phyloP scores from a whole-genome alignment of 2,888 invertebrate genomes.

The Phytoseiulus persimilis region DNA sequence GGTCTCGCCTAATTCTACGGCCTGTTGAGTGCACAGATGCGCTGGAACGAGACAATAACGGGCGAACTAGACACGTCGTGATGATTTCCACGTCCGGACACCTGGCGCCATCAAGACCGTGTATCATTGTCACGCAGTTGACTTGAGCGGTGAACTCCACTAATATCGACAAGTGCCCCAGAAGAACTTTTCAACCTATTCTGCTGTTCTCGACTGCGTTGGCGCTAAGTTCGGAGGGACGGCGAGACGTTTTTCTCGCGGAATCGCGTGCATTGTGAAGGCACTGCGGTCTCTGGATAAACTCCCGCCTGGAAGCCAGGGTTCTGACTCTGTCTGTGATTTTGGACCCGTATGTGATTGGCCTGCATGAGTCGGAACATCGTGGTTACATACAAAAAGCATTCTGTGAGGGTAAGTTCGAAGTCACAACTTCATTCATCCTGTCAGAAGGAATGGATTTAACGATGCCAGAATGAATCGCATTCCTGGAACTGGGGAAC shows the following conservation, averaged over 20 bases:
- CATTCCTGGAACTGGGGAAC: too few relatives aligned
- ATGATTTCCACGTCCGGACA: neutral
- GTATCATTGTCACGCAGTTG: neutral
- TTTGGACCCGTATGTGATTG: neutral
- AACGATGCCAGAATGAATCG: too few relatives aligned
- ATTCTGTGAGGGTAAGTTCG: neutral
- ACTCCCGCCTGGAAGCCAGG: neutral
- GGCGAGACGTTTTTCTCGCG: too few relatives aligned
- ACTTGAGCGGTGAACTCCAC: neutral
- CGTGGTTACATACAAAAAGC: neutral
- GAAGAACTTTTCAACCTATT: neutral
- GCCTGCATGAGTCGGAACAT: neutral
- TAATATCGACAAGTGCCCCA: neutral
- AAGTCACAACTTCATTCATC: neutral
- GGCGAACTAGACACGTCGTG: neutral
- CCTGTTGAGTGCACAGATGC: neutral
- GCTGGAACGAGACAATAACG: neutral
- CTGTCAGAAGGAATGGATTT: too few relatives aligned
- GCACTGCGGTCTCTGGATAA: too few relatives aligned
- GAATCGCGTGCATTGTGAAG: too few relatives aligned
- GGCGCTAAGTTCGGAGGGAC: neutral
- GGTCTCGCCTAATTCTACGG: neutral
- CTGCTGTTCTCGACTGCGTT: neutral
- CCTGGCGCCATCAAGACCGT: neutral
- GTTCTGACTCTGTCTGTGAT: neutral